Evolutionary conservation across 1,140 invertebrate species (phyloP).

Genomic region (Drosophila cardini): DNA sequence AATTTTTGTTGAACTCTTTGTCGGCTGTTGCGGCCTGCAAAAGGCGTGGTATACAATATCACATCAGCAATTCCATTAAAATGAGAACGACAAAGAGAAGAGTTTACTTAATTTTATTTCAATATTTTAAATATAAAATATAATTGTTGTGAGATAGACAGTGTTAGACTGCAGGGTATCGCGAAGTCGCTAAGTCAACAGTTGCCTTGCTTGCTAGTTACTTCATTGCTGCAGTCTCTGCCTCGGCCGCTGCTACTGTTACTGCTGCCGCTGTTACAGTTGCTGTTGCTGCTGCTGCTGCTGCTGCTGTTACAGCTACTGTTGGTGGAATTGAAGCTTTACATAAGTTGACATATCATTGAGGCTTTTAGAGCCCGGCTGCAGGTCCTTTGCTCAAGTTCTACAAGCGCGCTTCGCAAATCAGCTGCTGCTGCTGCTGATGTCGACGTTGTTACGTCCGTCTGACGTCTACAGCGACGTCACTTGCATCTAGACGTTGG

Average conservation of each 20-base stretch:
- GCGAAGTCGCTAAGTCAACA: too few relatives aligned
- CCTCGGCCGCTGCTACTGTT: constrained; percentile 4
- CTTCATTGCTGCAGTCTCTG: constrained; percentile 21
- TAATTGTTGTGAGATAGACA: too few relatives aligned
- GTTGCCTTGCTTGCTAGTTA: not conserved
- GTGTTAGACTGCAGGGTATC: too few relatives aligned
- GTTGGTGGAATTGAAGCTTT: constrained; percentile 57
- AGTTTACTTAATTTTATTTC: too few relatives aligned
- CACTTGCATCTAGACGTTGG: constrained; percentile 49
- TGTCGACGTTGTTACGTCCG: constrained; percentile 7
- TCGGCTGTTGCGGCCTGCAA: not conserved
- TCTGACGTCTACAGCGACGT: constrained; percentile 23
- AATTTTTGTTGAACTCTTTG: not conserved
- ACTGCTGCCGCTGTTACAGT: constrained; percentile 12
- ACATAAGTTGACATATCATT: constrained; percentile 77
- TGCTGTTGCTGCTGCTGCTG: not conserved
- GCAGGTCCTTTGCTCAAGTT: constrained; percentile 79
- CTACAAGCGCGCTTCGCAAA: constrained; percentile 39
- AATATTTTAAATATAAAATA: too few relatives aligned
- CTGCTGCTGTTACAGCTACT: constrained; percentile 15
- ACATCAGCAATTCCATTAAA: too few relatives aligned
- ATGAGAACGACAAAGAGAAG: too few relatives aligned
- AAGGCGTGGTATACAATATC: too few relatives aligned
- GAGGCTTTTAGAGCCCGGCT: constrained; percentile 71
- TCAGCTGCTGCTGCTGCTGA: constrained; percentile 70